Evolutionary conservation across 1,140 invertebrate genomes (phyloP).

Genomic region (Tetragonula clypearis): DNA sequence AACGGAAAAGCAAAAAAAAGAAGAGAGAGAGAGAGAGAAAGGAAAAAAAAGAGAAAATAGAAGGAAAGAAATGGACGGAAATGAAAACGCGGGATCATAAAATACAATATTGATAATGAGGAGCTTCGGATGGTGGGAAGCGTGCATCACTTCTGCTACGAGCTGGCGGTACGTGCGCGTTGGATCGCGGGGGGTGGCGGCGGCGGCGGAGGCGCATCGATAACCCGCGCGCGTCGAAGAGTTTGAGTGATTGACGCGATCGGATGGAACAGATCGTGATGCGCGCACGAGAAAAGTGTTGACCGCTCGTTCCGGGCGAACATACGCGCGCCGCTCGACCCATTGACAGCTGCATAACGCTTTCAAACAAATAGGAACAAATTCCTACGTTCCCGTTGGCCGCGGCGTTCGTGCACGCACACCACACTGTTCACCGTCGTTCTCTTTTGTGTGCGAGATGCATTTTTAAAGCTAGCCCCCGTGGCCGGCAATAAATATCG

Average conservation of each 20-base stretch:
- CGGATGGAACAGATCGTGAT: slow-evolving; percentile 71
- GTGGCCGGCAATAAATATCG: slow-evolving; percentile 64
- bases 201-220: slow-evolving; percentile 58
- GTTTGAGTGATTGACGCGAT: slow-evolving; percentile 75
- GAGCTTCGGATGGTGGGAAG: slow-evolving; percentile 45
- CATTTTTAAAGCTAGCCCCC: slow-evolving; percentile 64
- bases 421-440: slow-evolving; percentile 13
- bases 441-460: slow-evolving; percentile 53
- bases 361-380: slow-evolving; percentile 71
- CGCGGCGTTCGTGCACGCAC: not conserved
- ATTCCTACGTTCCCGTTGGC: slow-evolving; percentile 53
- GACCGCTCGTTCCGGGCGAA: slow-evolving; percentile 66
- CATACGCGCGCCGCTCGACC: slow-evolving; percentile 61
- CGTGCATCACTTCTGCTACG: not conserved
- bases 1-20: not conserved
- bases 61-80: too few relatives aligned
- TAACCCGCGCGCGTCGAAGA: slow-evolving; percentile 67
- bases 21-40: too few relatives aligned
- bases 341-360: slow-evolving; percentile 71
- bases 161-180: slow-evolving; percentile 2
- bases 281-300: slow-evolving; percentile 67
- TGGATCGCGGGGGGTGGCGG: slow-evolving; percentile 32
- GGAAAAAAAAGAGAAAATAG: not conserved
- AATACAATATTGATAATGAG: slow-evolving; percentile 74
- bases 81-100: slow-evolving; percentile 63